Conservation (phyloP, 2,797 vertebrate genomes). For the Catharus ustulatus region DNA sequence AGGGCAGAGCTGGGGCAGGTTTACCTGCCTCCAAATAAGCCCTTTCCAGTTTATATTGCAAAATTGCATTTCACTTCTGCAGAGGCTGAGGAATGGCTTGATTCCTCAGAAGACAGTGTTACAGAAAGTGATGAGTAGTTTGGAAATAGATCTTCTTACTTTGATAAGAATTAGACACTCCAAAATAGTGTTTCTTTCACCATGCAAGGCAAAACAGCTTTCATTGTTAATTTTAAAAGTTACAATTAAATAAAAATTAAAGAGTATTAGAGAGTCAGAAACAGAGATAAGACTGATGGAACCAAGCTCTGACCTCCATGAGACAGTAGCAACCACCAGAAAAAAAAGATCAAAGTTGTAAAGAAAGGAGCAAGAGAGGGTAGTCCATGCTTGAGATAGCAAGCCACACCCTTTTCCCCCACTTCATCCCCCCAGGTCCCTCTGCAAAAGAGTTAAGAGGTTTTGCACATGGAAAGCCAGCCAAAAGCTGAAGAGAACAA, state of each 20-base stretch:
- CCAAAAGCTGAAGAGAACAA: neutral
- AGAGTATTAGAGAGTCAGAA: neutral
- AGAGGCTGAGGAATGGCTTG: neutral
- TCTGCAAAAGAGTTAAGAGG: neutral
- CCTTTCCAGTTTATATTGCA: conserved; percentile 38
- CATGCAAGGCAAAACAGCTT: neutral
- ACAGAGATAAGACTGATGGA: neutral
- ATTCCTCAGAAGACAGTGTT: neutral
- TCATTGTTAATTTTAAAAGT: neutral
- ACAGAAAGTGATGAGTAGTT: neutral
- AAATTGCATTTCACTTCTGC: neutral
- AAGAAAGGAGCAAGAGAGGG: neutral
- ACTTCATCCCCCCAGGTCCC: neutral
- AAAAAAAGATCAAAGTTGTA: neutral
- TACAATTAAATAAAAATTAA: neutral
- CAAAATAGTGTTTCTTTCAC: neutral
- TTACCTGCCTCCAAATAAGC: neutral
- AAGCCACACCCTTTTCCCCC: neutral
- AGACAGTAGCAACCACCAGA: neutral
- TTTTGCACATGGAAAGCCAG: neutral
- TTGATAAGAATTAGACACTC: neutral
- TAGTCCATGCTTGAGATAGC: neutral
- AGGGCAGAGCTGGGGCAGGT: too few species aligned
- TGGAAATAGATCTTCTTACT: neutral
- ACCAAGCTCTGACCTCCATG: neutral